These are phyloP conservation scores for Vimba vimba DNA, from an alignment of 2,113 vertebrate genomes.

Conservation along the genomic window DNA sequence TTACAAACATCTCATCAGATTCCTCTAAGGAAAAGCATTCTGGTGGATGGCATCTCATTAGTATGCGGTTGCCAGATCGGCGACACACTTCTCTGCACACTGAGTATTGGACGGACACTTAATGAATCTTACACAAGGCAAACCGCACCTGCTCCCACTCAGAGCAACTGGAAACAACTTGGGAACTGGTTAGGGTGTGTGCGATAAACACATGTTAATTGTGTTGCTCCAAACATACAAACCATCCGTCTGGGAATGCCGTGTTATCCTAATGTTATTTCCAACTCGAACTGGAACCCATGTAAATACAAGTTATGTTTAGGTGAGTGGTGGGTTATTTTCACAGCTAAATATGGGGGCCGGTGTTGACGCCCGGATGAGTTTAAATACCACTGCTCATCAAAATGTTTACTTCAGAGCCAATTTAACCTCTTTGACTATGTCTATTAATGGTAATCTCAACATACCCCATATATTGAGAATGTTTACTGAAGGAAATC, in stretches of 20 bases:
- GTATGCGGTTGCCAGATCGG: constrained; percentile 45
- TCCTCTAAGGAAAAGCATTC: constrained; percentile 2
- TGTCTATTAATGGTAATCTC: neutral
- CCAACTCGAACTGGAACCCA: neutral
- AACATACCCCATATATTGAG: neutral
- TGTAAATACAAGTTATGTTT: constrained; percentile 6
- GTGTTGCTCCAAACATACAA: constrained; percentile 12
- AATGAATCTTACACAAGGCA: constrained; percentile 15
- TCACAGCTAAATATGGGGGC: neutral
- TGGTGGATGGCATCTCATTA: constrained; percentile 33
- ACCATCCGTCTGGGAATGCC: neutral
- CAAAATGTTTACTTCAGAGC: constrained; percentile 8
- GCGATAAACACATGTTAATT: constrained; percentile 38
- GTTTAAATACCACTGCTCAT: neutral
- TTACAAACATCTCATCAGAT: neutral
- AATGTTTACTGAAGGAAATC: neutral
- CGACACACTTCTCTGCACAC: constrained; percentile 24
- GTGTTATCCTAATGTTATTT: constrained; percentile 9
- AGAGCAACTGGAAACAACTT: neutral
- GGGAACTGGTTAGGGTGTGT: constrained; percentile 4
- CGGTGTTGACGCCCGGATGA: neutral
- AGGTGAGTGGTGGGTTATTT: constrained; percentile 22
- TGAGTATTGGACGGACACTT: constrained; percentile 17
- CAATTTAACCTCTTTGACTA: neutral
- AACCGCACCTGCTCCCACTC: constrained; percentile 34